Evolutionary conservation across 2,113 vertebrate genomes (phyloP).

Genomic region (Oreochromis spilurus): DNA sequence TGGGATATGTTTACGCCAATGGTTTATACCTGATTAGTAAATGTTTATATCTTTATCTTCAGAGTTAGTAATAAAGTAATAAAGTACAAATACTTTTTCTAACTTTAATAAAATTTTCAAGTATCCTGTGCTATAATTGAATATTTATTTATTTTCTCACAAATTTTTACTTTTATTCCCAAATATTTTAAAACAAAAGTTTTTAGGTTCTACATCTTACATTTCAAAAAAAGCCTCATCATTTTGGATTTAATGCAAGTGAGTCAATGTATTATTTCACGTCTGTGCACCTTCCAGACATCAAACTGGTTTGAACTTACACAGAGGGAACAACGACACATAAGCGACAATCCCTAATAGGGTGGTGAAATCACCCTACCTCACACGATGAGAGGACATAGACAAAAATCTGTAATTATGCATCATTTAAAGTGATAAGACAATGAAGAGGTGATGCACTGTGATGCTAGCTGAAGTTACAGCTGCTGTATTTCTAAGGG

Average conservation of each 20-base stretch:
- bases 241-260: background rate
- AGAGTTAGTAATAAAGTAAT: background rate
- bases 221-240: background rate
- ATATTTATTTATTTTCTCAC: background rate
- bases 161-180: background rate
- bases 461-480: background rate
- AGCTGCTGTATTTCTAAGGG: background rate
- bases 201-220: background rate
- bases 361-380: too few species aligned
- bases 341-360: background rate
- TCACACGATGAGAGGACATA: background rate
- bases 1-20: constrained; percentile 2
- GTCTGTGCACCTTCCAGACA: background rate
- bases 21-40: background rate
- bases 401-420: background rate
- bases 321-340: fast-evolving
- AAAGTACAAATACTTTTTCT: background rate
- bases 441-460: background rate
- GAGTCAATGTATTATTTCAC: background rate
- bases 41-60: background rate
- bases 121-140: background rate
- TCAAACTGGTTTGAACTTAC: background rate
- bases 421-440: background rate
- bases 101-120: background rate
- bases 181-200: background rate